Evolutionary conservation across 2,113 vertebrate genomes (phyloP).

Genomic region (Heterotilapia buettikoferi): DNA sequence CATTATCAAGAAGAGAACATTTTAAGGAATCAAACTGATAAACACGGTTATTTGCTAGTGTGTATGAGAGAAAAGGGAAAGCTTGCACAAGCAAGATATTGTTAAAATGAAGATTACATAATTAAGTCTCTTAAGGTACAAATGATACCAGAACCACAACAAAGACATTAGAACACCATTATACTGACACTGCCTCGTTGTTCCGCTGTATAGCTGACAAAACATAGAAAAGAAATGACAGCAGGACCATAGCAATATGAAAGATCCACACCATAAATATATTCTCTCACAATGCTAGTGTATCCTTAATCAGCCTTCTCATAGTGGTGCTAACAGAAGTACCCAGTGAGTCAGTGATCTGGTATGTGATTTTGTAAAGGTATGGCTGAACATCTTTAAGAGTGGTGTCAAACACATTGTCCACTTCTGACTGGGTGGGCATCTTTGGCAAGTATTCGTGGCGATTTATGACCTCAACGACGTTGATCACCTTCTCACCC

Average conservation of each 20-base stretch:
- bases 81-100: neutral
- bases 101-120: neutral
- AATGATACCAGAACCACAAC: neutral
- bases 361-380: constrained; percentile 94
- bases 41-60: neutral
- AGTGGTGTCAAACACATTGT: constrained; percentile 96
- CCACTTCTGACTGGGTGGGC: constrained; percentile 97
- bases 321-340: constrained; percentile 96
- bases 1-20: neutral
- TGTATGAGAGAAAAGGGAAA: neutral
- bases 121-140: neutral
- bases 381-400: constrained; percentile 96
- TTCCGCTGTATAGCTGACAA: neutral
- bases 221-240: neutral
- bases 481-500: constrained; percentile 95
- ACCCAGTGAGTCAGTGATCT: constrained; percentile 92
- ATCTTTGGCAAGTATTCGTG: constrained; percentile 98
- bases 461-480: constrained; percentile 96
- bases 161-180: neutral
- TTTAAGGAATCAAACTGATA: neutral
- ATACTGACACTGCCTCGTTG: neutral
- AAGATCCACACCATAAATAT: neutral
- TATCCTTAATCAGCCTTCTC: constrained; percentile 97
- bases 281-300: constrained; percentile 80
- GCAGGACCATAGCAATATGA: neutral